phyloP scores from a whole-genome alignment of 2,797 vertebrate genomes.

The Cossypha polioptera region DNA sequence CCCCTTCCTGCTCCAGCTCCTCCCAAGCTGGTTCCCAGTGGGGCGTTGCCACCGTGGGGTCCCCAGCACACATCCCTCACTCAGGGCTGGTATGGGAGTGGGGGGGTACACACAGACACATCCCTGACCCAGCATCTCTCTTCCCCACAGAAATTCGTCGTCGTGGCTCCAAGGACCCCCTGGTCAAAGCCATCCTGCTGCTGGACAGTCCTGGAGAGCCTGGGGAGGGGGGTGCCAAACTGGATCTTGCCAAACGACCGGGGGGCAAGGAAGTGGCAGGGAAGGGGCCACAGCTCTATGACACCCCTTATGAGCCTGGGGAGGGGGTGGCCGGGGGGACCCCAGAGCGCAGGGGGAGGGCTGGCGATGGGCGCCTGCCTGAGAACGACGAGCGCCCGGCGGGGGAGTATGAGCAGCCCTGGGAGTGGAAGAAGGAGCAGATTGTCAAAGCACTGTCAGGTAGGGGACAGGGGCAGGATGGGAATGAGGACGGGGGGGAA shows the following conservation, averaged over 20 bases:
- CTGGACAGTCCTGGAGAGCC: conserved; percentile 76
- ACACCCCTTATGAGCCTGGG: conserved; percentile 87
- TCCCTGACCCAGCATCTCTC: background rate
- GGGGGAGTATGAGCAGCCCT: conserved; percentile 91
- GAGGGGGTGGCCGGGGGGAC: conserved; percentile 67
- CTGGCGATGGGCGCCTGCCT: conserved; percentile 82
- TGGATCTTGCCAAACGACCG: conserved; percentile 47
- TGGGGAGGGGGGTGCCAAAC: conserved; percentile 66
- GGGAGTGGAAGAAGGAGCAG: conserved; percentile 98
- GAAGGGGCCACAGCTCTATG: conserved; percentile 84
- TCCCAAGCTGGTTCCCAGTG: background rate
- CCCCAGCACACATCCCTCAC: background rate
- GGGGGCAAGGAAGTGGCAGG: conserved; percentile 60
- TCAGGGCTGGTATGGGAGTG: background rate
- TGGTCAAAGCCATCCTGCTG: conserved; percentile 87
- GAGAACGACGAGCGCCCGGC: conserved; percentile 87
- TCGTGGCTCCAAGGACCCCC: conserved; percentile 90
- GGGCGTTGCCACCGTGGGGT: background rate
- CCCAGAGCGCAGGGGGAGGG: background rate
- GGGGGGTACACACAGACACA: background rate
- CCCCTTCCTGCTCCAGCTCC: background rate
- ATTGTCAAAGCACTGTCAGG: conserved; percentile 91
- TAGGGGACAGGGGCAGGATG: conserved; percentile 61
- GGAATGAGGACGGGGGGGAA: too few relatives aligned
- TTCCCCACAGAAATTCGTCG: conserved; percentile 85